Conservation (phyloP, 2,113 vertebrate genomes). For the Colistium nudipinnis region DNA sequence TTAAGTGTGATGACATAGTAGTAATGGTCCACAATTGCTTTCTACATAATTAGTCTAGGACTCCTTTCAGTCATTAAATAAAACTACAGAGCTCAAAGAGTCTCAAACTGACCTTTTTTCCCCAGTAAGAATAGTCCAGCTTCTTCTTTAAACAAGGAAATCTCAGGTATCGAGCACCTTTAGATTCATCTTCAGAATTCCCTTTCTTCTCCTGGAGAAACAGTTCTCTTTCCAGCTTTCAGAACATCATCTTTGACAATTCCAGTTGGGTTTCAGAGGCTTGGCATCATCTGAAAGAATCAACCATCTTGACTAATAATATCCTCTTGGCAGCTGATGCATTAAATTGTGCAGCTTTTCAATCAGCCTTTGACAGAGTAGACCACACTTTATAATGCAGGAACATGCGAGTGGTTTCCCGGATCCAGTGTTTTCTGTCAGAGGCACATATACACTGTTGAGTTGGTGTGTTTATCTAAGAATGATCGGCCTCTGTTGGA, state of each 20-base stretch:
- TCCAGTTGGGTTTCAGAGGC: conserved; percentile 18
- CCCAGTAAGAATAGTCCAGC: neutral
- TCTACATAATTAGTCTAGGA: too few relatives aligned
- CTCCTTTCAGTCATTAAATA: too few relatives aligned
- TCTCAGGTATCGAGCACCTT: neutral
- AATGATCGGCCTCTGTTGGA: neutral
- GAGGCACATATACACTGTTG: neutral
- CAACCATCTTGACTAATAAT: conserved; percentile 31
- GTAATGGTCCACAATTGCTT: too few relatives aligned
- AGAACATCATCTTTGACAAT: conserved; percentile 21
- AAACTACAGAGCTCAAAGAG: too few relatives aligned
- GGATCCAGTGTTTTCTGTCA: neutral
- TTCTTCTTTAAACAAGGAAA: neutral
- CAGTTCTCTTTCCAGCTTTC: neutral
- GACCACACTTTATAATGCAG: neutral
- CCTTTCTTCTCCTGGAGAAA: conserved; percentile 6
- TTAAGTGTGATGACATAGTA: too few relatives aligned
- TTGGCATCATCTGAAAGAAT: conserved; percentile 20
- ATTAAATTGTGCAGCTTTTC: conserved; percentile 26
- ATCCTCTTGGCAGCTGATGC: conserved; percentile 42
- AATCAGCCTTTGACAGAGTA: conserved; percentile 16
- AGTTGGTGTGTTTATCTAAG: neutral
- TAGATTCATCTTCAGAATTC: conserved; percentile 14
- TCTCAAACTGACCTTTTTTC: neutral
- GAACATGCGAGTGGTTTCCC: neutral